Evolutionary conservation across 2,888 invertebrate genomes (phyloP), one percentile per base, ranked within the genome.

Genomic region (Pterostichus niger): DNA sequence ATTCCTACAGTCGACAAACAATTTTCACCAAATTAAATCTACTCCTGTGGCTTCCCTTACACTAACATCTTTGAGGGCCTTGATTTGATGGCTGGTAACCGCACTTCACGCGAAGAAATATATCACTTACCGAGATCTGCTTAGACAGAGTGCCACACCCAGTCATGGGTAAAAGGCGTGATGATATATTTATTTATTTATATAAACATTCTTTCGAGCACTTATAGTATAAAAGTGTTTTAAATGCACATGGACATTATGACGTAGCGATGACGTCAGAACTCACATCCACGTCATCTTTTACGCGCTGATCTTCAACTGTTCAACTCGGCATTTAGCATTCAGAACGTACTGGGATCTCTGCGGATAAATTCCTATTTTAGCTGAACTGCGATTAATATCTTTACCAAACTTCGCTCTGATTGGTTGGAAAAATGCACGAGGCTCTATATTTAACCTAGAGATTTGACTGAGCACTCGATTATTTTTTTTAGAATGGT

Each of bases 381-480:
- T 73, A 73, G 73, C n/a, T 7, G 49, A 24, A 24, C 68, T 11
- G 24, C 31, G 46, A 10, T 40, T 46, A 73, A 68, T 68, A 44
- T 68, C 40, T 68, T 24, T 6, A 11, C 15, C 5, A 73, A 11
- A n/a, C 73, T 35, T 9, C 17, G 11, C 35, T 71, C 15, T 49
- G 11, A 73, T 73, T 73, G 73, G 73, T 11, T 73, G 24, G 13
- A 73, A 73, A 73, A 73, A 73, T 73, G 24, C 49, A 46, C 49
- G 44, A 33, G 73, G 44, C 10, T 24, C 49, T 46, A 46, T 46
- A 46, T 73, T 73, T 46, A 46, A 64, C 35, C 64, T 40, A 64
- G 56, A 5, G 17, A 56, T 56, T 17, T 56, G 11, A 35, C 15
- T 33, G 13, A 11, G 6, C 40, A 64, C 15, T 15, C 13, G 64